Percentiles rank a stretch among this genome's conserved stretches.
Evolutionary conservation across 2,797 vertebrate genomes (phyloP).

Genomic region (Arctocebus calabarensis): DNA sequence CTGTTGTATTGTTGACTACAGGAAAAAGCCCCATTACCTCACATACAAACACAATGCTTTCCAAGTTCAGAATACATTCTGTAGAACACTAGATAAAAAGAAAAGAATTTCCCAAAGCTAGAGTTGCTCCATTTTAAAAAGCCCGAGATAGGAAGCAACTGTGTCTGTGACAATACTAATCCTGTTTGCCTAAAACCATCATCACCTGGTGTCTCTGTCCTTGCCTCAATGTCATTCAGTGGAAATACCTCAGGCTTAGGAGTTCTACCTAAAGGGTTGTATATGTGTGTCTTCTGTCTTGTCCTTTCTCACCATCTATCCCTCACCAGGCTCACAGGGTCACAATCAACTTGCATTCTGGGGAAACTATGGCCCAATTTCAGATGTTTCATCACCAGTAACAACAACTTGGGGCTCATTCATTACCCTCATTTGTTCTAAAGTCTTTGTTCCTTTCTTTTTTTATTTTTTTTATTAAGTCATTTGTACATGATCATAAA

Average conservation of each 20-base stretch:
- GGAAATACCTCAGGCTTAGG: not conserved
- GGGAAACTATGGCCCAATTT: not conserved
- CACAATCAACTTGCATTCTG: not conserved
- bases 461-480: too few relatives aligned
- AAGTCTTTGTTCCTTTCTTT: not conserved
- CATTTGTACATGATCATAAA: too few relatives aligned
- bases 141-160: not conserved
- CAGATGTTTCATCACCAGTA: not conserved
- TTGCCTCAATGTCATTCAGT: not conserved
- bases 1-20: not conserved
- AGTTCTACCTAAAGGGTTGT: not conserved
- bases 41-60: not conserved
- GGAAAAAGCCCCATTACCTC: not conserved
- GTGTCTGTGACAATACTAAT: not conserved
- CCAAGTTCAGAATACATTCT: not conserved
- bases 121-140: not conserved
- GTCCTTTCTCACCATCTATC: not conserved
- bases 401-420: not conserved
- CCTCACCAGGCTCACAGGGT: not conserved
- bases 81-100: not conserved
- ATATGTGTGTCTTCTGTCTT: not conserved
- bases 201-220: not conserved
- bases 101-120: constrained; percentile 2
- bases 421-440: not conserved
- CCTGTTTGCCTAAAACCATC: not conserved